Base-by-base conservation (phyloP, 2,797 vertebrate species). In the Onychomys leucogaster region DNA sequence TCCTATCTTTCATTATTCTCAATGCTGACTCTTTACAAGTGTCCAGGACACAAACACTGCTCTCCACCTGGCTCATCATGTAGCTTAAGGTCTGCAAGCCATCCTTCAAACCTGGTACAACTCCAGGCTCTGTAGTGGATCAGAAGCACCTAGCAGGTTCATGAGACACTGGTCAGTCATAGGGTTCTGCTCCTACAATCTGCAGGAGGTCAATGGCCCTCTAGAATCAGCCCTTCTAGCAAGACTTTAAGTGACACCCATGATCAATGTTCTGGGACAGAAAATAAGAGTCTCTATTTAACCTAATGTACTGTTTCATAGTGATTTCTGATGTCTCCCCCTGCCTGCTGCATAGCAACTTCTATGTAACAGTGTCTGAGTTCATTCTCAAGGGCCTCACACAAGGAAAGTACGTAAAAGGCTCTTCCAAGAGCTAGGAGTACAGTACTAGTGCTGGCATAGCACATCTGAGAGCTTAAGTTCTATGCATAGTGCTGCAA, bases 21-120 rank as follows among this genome's bases (percentile, higher is more conserved):
- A 65, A 5, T 76, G 10, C 6, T 43, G 65, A 41, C n/a, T n/a
- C 37, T 73, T 80, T 92, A 21, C 55, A 49, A 91, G 32, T 52
- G 1, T 57, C 16, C 8, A 17, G n/a, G 55, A 37, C n/a, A 34
- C 34, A 34, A 5, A 46, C 21, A 4, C 69, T 32, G 16, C 14
- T 34, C 7, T 84, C 37, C 16, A 6, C 6, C 6, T 78, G 14
- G 5, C 29, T 21, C 0, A 0, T 21, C 0, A 0, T 2, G 5
- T 86, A 43, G 11, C 21, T 34, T 91, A 10, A 1, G 23, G 7
- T 59, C 75, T 77, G 12, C 63, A 32, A 17, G 29, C n/a, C 71
- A 85, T 17, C 32, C 52, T 82, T 12, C 6, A 0, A 71, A 21
- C 69, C 2, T 10, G 8, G 6, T 11, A 25, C 23, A 5, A 27